phyloP scores from a whole-genome alignment of 2,888 invertebrate genomes.

The Leuctra nigra region DNA sequence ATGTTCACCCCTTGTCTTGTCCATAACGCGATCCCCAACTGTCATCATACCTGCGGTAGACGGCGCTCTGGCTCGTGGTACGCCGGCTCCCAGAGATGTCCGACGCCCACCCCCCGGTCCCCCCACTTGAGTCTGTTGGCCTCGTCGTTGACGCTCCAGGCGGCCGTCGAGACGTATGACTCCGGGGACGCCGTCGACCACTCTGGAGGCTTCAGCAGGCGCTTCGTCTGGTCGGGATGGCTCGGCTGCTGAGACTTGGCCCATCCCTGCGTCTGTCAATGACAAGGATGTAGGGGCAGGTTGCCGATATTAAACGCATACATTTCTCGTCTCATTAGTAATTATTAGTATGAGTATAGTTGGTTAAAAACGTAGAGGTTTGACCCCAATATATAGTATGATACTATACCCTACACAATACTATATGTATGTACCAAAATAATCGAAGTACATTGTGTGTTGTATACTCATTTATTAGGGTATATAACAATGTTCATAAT shows the following conservation, averaged over 20 bases:
- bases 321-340: no score
- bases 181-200: slow-evolving; percentile 15
- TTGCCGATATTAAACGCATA: no score
- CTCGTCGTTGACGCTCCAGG: slow-evolving; percentile 37
- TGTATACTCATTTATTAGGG: no score
- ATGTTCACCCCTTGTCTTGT: no score
- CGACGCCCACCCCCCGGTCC: slow-evolving; percentile 60
- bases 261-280: slow-evolving; percentile 4
- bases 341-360: not conserved
- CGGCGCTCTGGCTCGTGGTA: slow-evolving; percentile 44
- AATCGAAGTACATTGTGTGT: no score
- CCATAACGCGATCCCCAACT: no score
- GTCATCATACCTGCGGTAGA: slow-evolving; percentile 41
- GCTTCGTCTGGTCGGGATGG: not conserved
- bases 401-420: no score
- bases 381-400: no score
- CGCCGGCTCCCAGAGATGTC: slow-evolving; percentile 59
- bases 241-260: not conserved
- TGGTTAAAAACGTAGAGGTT: no score
- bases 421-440: no score
- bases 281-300: no score
- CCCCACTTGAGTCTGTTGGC: slow-evolving; percentile 59
- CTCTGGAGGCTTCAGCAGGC: not conserved
- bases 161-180: slow-evolving; percentile 7
- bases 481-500: no score